A percentile compares a stretch with the other conserved stretches of the same genome.
phyloP scores from a whole-genome alignment of 1,140 invertebrate genomes.

The Metaphire vulgaris region DNA sequence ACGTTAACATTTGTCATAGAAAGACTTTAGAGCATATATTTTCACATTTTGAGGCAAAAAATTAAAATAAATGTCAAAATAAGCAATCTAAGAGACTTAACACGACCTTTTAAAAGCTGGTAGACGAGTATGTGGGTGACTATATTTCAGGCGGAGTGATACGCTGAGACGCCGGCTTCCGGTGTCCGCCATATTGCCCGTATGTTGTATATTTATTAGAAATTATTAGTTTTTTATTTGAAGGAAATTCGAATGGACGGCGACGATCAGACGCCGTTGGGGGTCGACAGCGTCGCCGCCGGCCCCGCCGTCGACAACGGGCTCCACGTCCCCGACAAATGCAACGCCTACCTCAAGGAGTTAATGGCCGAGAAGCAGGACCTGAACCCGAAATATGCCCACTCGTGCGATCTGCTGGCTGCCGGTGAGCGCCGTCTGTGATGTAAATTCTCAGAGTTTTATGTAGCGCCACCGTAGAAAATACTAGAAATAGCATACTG shows the following conservation, averaged over 20 bases:
- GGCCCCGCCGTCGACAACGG: background rate
- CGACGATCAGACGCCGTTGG: background rate
- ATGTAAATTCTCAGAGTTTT: too few species aligned
- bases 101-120: too few species aligned
- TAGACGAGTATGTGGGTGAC: too few species aligned
- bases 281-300: too few species aligned
- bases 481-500: too few species aligned
- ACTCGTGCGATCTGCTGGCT: background rate
- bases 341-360: background rate
- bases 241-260: background rate
- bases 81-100: too few species aligned
- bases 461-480: too few species aligned
- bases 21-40: too few species aligned
- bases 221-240: background rate
- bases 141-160: background rate
- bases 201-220: background rate
- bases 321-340: background rate
- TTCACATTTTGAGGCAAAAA: too few species aligned
- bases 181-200: background rate
- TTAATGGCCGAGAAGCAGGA: background rate
- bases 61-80: too few species aligned
- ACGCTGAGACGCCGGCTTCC: background rate
- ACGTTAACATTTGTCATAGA: too few species aligned
- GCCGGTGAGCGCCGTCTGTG: slow-evolving; percentile 1
- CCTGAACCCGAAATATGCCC: background rate